Evolutionary conservation across 1,140 invertebrate genomes (phyloP), one percentile per base, ranked within the genome.

Genomic region (Euschistus heros): DNA sequence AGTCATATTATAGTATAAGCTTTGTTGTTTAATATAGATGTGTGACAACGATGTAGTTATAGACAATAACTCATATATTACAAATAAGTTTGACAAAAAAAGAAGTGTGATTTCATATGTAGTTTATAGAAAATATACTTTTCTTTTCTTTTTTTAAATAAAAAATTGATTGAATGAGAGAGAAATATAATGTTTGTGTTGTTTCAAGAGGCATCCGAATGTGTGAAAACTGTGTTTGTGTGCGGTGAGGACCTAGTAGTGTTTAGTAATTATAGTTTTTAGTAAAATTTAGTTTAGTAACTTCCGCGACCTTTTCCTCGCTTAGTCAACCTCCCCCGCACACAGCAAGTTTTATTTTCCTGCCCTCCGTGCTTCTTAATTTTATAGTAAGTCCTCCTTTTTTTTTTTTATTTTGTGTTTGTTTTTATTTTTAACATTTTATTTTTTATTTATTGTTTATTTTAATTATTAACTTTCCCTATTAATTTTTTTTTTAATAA

Each of bases 191-290:
- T 18, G 10, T 50, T 50, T 65, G 33, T 52, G 54, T 55, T 65
- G 52, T 65, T 65, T 65, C 54, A 65, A 65, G 64, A 64, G 47
- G 64, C 64, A 50, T 50, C 47, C n/a, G 47, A 50, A 50, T 50
- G 47, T 65, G 54, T 64, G 47, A 42, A 18, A 44, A 44, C 50
- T 57, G 64, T 65, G 64, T 52, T 59, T 65, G 64, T 65, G 64
- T 65, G 64, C 52, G 64, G 20, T 27, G 64, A 44, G 52, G 64
- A 57, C 63, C 22, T 64, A 42, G n/a, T 47, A 27, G 27, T 52
- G n/a, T 47, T 64, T 64, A 52, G 26, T 8, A 26, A 15, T 6
- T 18, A 27, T 63, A 63, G 62, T 63, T 63, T 15, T 62, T 47
- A 47, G 42, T 47, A 44, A 47, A 26, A 24, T 46, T 17, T 63